Conservation (phyloP, 2,797 vertebrate species). For the Eupleurogrammus muticus region DNA sequence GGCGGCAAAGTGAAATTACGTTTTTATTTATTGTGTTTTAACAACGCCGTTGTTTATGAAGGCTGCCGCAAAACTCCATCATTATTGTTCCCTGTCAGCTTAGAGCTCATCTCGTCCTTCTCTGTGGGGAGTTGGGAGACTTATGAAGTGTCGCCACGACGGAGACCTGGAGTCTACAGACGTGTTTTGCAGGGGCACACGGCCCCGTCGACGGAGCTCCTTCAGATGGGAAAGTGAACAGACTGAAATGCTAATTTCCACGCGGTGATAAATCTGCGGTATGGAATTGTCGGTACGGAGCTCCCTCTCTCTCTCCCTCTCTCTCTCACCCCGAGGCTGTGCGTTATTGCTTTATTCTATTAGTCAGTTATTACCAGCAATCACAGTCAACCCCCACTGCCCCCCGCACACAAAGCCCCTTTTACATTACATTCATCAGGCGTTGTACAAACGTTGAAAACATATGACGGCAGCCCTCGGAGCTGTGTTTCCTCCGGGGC, state of each 20-base stretch:
- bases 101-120: constrained; percentile 43
- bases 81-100: constrained; percentile 63
- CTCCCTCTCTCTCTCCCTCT: too few relatives aligned
- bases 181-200: constrained; percentile 49
- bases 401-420: constrained; percentile 78
- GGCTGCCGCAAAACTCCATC: constrained; percentile 65
- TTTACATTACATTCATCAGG: constrained; percentile 87
- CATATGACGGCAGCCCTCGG: constrained; percentile 85
- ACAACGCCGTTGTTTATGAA: constrained; percentile 65
- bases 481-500: constrained; percentile 80
- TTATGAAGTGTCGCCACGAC: constrained; percentile 57
- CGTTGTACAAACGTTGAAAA: constrained; percentile 85
- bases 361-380: constrained; percentile 90
- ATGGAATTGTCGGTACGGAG: constrained; percentile 83
- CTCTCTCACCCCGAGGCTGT: constrained; percentile 79
- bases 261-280: constrained; percentile 85
- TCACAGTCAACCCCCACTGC: constrained; percentile 82
- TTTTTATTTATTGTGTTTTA: constrained; percentile 51
- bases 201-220: constrained; percentile 73
- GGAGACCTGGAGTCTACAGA: constrained; percentile 66
- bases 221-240: constrained; percentile 81
- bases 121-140: constrained; percentile 59
- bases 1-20: background rate
- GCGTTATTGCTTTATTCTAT: constrained; percentile 90
- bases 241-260: constrained; percentile 86